Evolutionary conservation across 2,797 vertebrate genomes (phyloP), one percentile per base, ranked within the genome.

Genomic region (Mormyrops boulengeri): DNA sequence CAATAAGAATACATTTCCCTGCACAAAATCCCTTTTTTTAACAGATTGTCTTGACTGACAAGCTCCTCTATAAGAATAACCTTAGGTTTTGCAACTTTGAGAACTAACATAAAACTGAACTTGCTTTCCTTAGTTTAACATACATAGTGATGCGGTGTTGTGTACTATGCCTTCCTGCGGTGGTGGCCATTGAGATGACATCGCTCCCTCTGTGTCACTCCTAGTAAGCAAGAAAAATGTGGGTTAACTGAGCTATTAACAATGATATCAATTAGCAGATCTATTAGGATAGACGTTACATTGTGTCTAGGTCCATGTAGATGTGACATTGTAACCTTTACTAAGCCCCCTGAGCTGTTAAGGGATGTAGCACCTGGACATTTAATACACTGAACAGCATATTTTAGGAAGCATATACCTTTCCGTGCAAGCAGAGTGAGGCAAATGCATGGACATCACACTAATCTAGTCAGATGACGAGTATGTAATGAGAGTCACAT

Each of bases 1-100:
- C 87, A 88, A 88, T 88, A 87, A 87, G 86, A 86, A 86, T 86
- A 87, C 34, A 88, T 88, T 89, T 84, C 50, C 26, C 49, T 44
- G 88, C 50, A 26, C 49, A 84, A 38, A 89, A 89, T 89, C 50
- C 62, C 73, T 80, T 82, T 50, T 50, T 69, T 49, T 52, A 82
- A 80, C 44, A 52, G 26, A 88, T 52, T 88, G 47, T 77, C 88
- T 53, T 88, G 66, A 80, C 22, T 88, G 66, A 88, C 88, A 87
- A 87, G 53, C 30, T 19, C 7, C 41, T 34, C 30, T 9, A 14
- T 57, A 44, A 69, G 57, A 88, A 66, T 88, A 69, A 62, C 57
- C 38, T 66, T 49, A 52, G 22, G 52, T 87, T 52, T 57, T 38
- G 6, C 85, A 87, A 88, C 53, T 66, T 88, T 49, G 57, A 9